A percentile compares a stretch with the other conserved stretches of the same genome.
phyloP scores from a whole-genome alignment of 2,888 invertebrate species.

The Coremacera marginata region DNA sequence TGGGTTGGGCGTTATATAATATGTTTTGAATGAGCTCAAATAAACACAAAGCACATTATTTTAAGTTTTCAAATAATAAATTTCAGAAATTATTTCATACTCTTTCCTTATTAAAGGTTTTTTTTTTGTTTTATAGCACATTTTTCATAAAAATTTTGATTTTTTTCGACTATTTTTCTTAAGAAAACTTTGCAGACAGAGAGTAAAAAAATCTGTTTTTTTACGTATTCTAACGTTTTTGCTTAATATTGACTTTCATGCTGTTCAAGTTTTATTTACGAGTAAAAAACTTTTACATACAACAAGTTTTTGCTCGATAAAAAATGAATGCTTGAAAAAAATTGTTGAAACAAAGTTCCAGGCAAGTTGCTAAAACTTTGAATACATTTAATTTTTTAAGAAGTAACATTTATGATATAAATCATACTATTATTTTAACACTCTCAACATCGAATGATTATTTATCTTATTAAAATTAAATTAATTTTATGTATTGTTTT shows the following conservation, averaged over 20 bases:
- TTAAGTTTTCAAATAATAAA: neutral
- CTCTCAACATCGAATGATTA: no score
- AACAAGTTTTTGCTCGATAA: no score
- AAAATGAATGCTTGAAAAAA: neutral
- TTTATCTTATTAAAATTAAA: no score
- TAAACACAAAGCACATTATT: neutral
- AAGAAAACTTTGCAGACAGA: neutral
- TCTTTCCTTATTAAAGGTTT: neutral
- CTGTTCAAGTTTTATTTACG: neutral
- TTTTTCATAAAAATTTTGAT: neutral
- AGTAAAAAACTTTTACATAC: no score
- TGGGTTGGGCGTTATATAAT: neutral
- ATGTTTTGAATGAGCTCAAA: constrained; percentile 6
- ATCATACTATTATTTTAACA: no score
- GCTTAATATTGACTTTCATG: neutral
- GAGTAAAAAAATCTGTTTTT: neutral
- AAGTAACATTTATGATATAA: no score
- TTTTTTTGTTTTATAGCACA: neutral
- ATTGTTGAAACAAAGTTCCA: neutral
- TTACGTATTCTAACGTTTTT: neutral
- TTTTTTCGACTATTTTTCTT: neutral
- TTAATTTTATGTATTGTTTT: no score
- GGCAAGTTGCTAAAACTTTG: no score
- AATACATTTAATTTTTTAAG: no score
- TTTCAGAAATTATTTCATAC: neutral